These are phyloP conservation scores for Nyctibius bracteatus DNA, from an alignment of 2,113 vertebrate genomes.

Conservation along the genomic window DNA sequence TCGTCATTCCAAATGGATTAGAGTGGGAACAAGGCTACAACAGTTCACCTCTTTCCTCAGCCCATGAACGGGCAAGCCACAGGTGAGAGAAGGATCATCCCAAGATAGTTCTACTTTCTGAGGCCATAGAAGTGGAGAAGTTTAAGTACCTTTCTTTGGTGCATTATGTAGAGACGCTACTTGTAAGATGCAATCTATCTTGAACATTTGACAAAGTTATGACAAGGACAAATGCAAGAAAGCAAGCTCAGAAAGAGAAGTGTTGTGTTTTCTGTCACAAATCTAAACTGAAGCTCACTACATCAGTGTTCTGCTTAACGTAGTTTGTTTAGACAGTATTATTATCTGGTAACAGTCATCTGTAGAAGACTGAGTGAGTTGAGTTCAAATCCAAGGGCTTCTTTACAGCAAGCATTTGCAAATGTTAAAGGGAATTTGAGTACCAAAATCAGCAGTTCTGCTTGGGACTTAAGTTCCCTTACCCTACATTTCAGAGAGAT, in stretches of 20 bases:
- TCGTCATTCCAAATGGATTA: neutral
- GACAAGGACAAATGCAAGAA: neutral
- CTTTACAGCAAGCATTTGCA: neutral
- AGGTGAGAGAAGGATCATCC: neutral
- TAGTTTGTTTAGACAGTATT: neutral
- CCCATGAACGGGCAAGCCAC: neutral
- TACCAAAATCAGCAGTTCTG: neutral
- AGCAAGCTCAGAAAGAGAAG: neutral
- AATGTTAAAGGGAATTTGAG: neutral
- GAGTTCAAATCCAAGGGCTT: neutral
- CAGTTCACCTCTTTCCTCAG: neutral
- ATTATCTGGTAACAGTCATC: neutral
- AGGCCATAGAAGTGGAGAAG: neutral
- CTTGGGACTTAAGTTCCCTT: neutral
- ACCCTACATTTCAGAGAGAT: neutral
- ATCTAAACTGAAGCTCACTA: neutral
- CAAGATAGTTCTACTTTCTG: neutral
- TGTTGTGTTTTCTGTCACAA: neutral
- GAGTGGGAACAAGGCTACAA: neutral
- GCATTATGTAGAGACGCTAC: neutral
- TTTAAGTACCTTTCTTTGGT: neutral
- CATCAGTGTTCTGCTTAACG: neutral
- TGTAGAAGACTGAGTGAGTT: neutral
- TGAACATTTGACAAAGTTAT: neutral
- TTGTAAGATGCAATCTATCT: neutral